A percentile compares a stretch with the other conserved stretches of the same genome.
Evolutionary conservation across 1,140 invertebrate species (phyloP).

Genomic region (Euschistus heros): DNA sequence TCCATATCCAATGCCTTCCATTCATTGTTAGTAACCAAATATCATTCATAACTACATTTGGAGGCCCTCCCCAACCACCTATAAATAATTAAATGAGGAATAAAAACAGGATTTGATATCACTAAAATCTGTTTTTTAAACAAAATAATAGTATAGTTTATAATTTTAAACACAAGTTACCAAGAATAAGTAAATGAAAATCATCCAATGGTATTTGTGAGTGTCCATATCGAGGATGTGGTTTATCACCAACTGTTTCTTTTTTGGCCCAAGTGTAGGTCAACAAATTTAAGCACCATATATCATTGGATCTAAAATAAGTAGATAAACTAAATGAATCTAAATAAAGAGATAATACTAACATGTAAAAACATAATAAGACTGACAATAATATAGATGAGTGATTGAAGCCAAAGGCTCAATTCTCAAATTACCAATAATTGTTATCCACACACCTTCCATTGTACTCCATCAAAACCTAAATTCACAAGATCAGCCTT

Average conservation of each 20-base stretch:
- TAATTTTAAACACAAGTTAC: constrained; percentile 33
- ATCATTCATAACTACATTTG: constrained; percentile 57
- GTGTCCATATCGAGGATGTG: constrained; percentile 71
- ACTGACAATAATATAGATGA: too few species aligned
- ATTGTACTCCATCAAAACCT: too few species aligned
- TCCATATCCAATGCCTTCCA: constrained; percentile 63
- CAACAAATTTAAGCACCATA: constrained; percentile 79
- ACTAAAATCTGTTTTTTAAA: not conserved
- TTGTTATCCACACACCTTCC: too few species aligned
- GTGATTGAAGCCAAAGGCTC: too few species aligned
- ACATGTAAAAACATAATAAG: too few species aligned
- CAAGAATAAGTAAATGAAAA: constrained; percentile 59
- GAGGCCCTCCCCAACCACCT: constrained; percentile 58
- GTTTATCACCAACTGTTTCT: constrained; percentile 52
- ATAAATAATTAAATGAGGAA: not conserved
- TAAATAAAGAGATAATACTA: too few species aligned
- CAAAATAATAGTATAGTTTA: not conserved
- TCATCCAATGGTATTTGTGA: constrained; percentile 46
- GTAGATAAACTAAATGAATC: not conserved
- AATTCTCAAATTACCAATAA: too few species aligned
- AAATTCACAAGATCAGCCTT: too few species aligned
- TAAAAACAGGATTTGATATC: not conserved
- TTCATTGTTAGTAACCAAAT: constrained; percentile 55
- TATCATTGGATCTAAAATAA: constrained; percentile 62
- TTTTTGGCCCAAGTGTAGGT: constrained; percentile 67